These are phyloP conservation scores for Diogma glabrata DNA, from an alignment of 2,888 invertebrate genomes.

Conservation along the genomic window DNA sequence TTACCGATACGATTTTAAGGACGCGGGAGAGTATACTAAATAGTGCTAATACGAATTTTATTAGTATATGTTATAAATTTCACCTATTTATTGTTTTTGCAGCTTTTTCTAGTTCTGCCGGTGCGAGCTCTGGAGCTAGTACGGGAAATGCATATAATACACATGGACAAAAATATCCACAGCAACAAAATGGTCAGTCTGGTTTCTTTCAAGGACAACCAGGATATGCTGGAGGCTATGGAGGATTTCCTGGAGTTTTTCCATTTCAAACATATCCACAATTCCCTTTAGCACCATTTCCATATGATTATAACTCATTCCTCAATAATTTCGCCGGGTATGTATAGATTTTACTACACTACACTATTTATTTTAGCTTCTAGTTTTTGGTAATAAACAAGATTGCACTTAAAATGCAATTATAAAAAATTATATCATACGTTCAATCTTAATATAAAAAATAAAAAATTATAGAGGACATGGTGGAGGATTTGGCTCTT, in stretches of 20 bases:
- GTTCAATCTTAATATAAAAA: not conserved
- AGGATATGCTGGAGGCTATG: not conserved
- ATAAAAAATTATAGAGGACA: constrained; percentile 6
- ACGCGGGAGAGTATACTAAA: too few relatives aligned
- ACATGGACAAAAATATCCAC: not conserved
- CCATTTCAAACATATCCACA: constrained; percentile 10
- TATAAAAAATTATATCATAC: not conserved
- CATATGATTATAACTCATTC: constrained; percentile 11
- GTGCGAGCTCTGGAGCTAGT: not conserved
- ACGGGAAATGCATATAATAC: not conserved
- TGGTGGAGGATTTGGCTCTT: not conserved
- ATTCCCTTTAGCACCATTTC: constrained; percentile 13
- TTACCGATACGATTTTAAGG: too few relatives aligned
- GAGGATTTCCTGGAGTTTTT: constrained; percentile 12
- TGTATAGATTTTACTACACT: not conserved
- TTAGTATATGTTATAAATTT: too few relatives aligned
- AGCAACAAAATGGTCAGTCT: not conserved
- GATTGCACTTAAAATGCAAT: not conserved
- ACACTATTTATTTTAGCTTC: not conserved
- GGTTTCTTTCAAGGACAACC: not conserved
- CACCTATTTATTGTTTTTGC: too few relatives aligned
- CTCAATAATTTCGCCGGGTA: constrained; percentile 17
- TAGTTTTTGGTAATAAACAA: not conserved
- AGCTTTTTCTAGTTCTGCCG: not conserved
- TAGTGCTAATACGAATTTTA: too few relatives aligned